Evolutionary conservation across 2,888 invertebrate genomes (phyloP).

Genomic region (Andrena minutula): DNA sequence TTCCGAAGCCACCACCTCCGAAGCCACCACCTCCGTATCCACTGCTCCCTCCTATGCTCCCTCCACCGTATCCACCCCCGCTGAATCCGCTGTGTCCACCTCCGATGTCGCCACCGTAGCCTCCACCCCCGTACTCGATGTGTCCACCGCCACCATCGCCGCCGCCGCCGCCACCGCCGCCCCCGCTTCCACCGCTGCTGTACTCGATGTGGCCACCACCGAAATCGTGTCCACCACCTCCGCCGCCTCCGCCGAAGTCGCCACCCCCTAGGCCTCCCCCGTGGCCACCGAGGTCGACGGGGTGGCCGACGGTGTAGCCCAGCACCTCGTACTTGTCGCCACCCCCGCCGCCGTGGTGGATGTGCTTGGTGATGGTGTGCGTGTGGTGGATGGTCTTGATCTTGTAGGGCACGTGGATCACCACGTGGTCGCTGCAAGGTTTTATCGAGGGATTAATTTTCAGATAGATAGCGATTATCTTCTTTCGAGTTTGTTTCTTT

Average conservation of each 20-base stretch:
- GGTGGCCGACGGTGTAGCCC: constrained; percentile 89
- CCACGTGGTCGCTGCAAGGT: constrained; percentile 87
- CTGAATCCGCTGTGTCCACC: constrained; percentile 54
- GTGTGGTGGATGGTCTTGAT: constrained; percentile 92
- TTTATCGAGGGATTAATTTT: constrained; percentile 1
- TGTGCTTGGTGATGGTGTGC: constrained; percentile 91
- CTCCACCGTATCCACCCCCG: constrained; percentile 53
- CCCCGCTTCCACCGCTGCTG: constrained; percentile 56
- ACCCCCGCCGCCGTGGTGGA: constrained; percentile 87
- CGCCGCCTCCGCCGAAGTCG: constrained; percentile 48
- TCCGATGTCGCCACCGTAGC: constrained; percentile 35
- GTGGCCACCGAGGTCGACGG: constrained; percentile 78
- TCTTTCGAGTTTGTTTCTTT: too few relatives aligned
- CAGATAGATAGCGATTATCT: not conserved
- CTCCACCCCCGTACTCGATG: constrained; percentile 49
- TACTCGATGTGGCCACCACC: constrained; percentile 64
- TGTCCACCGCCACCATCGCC: constrained; percentile 63
- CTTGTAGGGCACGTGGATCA: constrained; percentile 92
- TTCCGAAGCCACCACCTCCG: constrained; percentile 64
- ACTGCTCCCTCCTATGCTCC: constrained; percentile 56
- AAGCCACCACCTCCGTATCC: constrained; percentile 57
- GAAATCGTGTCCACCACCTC: constrained; percentile 55
- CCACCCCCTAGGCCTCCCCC: constrained; percentile 71
- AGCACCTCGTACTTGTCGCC: constrained; percentile 89
- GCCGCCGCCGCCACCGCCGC: constrained; percentile 50